These are phyloP conservation scores for Lophura nycthemera DNA, from an alignment of 2,113 vertebrate species.

Conservation along the genomic window DNA sequence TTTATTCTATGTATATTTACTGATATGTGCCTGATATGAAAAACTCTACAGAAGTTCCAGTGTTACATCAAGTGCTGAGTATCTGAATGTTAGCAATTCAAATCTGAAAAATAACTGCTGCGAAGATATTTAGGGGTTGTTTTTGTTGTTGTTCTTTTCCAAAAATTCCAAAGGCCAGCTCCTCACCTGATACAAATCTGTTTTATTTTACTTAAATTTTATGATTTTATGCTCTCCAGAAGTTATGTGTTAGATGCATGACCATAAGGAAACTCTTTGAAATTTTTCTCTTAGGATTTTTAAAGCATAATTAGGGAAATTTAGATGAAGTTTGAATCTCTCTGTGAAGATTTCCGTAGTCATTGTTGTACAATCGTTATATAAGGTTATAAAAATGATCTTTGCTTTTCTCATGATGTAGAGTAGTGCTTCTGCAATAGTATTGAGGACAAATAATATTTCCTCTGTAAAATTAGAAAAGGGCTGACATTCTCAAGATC, in stretches of 20 bases:
- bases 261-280: neutral
- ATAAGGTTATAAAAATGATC: neutral
- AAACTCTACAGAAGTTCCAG: neutral
- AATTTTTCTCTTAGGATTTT: neutral
- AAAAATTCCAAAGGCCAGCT: neutral
- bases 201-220: neutral
- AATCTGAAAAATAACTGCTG: neutral
- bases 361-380: neutral
- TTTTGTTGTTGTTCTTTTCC: neutral
- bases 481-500: neutral
- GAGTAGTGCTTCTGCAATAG: neutral
- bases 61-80: neutral
- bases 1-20: slow-evolving; percentile 70
- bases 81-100: neutral
- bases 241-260: neutral
- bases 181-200: neutral
- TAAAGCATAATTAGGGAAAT: neutral
- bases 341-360: neutral
- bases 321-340: neutral
- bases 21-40: neutral
- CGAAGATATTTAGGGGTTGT: neutral
- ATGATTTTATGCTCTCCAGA: too few species aligned
- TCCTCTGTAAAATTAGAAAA: neutral
- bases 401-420: neutral
- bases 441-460: neutral